Base-by-base conservation (phyloP, 2,113 vertebrate species). In the Psilopogon haemacephalus region DNA sequence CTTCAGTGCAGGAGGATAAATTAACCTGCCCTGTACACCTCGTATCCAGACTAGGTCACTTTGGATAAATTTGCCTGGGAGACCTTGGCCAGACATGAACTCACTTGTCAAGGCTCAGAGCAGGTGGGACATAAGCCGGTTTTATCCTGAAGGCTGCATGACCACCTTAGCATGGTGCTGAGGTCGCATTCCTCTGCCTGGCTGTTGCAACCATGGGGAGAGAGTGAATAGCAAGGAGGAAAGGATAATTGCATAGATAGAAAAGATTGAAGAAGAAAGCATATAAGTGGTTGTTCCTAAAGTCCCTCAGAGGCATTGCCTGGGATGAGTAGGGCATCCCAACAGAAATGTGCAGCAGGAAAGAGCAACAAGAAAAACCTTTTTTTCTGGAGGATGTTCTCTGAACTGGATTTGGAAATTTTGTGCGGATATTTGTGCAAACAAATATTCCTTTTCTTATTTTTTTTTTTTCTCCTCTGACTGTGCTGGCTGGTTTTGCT, bases 81-180 rank as follows among this genome's bases (percentile, higher is more conserved):
- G 71, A 85, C 12, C 56, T 56, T 0, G 0, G 52, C 33, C 79
- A 91, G 75, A 35, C 0, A 0, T 4, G 32, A 59, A 12, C 15
- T 42, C 44, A 4, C 24, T 65, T 37, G 14, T n/a, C 21, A 44
- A 50, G 2, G 13, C 58, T 60, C 40, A 20, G 59, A 76, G 68
- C 40, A 86, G 75, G 79, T 50, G 33, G 72, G 64, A 42, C 2
- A 0, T 18, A 12, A 70, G 60, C 10, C 60, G 35, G 52, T 19
- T 89, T 37, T 55, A 37, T 55, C 37, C n/a, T 8, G 4, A 75
- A 54, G 35, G 23, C n/a, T 84, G 28, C 0, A 0, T 1, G 6
- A 38, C 35, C 38, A 23, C 2, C 1, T 59, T n/a, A 21, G 26
- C 17, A 5, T 0, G 2, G 48, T 28, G 58, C 24, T 33, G 68